Base-by-base conservation (phyloP, 2,797 vertebrate species). In the Xenops minutus region DNA sequence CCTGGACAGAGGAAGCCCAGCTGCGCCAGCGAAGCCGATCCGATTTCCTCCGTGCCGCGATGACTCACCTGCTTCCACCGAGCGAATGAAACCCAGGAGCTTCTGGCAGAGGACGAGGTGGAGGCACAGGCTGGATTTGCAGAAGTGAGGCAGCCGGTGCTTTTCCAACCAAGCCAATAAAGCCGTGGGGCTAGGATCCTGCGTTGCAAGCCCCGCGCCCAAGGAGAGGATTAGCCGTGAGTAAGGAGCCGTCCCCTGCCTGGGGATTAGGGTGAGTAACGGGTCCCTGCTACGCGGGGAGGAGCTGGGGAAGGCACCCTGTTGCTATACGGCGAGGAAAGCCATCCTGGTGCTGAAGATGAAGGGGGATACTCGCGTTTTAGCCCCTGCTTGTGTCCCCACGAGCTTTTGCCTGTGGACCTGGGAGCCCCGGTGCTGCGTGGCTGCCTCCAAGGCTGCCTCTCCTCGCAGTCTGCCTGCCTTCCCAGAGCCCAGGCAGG, bases 91-190 rank as follows among this genome's bases (percentile, higher is more conserved):
- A 76, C 59, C 89, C 93, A 98, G 95, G 48, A 98, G 94, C 88
- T 97, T 97, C 86, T 97, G 96, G 84, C 98, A 98, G 74, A 98
- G 97, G 87, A 98, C 22, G 74, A 98, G 97, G 69, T 96, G 95
- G 80, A 98, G 97, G 94, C 97, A 98, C 69, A 98, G 69, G 89
- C 98, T 97, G 58, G 98, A 98, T 97, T 98, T 98, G 95, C 97
- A 97, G 97, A 98, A 98, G 88, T 97, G 97, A 93, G 97, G 97
- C 82, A 98, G 94, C 6, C 97, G 97, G 52, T 98, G 97, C 66
- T 96, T 97, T 71, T 93, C 95, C 95, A 98, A 48, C 98, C 98
- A 98, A 37, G 96, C 96, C 86, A 98, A 83, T 8, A 98, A 94
- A 88, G 96, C 94, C 27, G 85, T 62, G 83, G 96, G 92, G 51